Percentiles rank a stretch among this genome's conserved stretches.
These are phyloP conservation scores for Cotesia chilonis DNA, from an alignment of 1,140 invertebrate species.

Conservation along the genomic window DNA sequence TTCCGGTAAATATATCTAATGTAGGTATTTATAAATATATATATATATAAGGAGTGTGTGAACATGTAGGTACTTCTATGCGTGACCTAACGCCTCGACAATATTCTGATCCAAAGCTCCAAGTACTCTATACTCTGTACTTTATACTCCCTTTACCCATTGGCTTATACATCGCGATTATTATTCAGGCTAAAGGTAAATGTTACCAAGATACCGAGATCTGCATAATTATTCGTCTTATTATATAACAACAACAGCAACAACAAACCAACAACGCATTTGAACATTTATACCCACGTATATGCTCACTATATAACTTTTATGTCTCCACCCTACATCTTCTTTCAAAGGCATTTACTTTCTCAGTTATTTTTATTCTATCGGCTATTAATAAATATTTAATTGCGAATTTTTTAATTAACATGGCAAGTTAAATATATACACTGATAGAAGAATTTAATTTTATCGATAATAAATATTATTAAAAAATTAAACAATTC, in stretches of 20 bases:
- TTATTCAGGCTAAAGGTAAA: constrained; percentile 53
- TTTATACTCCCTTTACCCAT: not conserved
- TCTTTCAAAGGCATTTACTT: constrained; percentile 6
- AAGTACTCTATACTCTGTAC: too few species aligned
- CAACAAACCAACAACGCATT: not conserved
- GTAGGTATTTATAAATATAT: constrained; percentile 4
- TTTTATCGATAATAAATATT: too few species aligned
- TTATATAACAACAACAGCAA: constrained; percentile 47
- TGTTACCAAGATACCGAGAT: constrained; percentile 47
- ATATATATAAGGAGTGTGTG: constrained; percentile 9
- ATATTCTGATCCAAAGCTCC: too few species aligned
- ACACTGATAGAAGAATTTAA: too few species aligned
- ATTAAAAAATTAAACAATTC: too few species aligned
- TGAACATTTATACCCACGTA: constrained; percentile 16
- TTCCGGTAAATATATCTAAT: too few species aligned
- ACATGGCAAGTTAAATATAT: too few species aligned
- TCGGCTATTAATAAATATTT: not conserved
- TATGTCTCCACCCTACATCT: constrained; percentile 14
- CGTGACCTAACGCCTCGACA: constrained; percentile 28
- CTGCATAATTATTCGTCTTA: constrained; percentile 56
- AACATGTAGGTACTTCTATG: constrained; percentile 12
- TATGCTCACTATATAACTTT: not conserved
- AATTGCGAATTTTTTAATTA: not conserved
- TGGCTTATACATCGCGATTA: constrained; percentile 40
- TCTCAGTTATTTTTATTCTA: not conserved